Percentiles rank a stretch among this genome's conserved stretches.
These are phyloP conservation scores for Eupithecia dodoneata DNA, from an alignment of 2,888 invertebrate species.

Conservation along the genomic window DNA sequence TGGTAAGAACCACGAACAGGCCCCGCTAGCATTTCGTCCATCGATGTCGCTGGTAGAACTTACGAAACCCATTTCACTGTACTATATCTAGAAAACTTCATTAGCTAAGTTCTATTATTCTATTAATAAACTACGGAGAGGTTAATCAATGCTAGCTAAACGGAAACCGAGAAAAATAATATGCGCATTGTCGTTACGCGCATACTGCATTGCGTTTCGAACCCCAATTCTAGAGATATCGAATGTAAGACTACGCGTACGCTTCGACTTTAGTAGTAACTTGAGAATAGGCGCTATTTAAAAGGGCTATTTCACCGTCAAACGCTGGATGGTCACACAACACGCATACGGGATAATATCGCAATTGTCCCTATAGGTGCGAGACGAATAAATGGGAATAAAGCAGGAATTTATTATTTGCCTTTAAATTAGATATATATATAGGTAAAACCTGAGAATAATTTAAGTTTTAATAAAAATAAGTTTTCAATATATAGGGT, in stretches of 20 bases:
- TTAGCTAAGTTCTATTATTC: background rate
- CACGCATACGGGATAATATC: background rate
- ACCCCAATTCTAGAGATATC: background rate
- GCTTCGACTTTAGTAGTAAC: background rate
- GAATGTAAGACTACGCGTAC: background rate
- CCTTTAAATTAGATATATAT: too few species aligned
- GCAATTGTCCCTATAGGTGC: background rate
- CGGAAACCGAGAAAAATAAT: background rate
- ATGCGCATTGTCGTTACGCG: slow-evolving; percentile 14
- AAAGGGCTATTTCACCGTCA: slow-evolving; percentile 5
- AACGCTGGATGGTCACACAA: background rate
- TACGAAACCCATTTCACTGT: slow-evolving; percentile 9
- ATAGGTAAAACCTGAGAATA: background rate
- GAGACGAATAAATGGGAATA: too few species aligned
- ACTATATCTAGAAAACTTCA: slow-evolving; percentile 1
- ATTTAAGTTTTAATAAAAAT: background rate
- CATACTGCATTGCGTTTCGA: slow-evolving; percentile 22
- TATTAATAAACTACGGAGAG: background rate
- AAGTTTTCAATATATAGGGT: background rate
- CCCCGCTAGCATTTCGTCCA: background rate
- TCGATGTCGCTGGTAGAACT: background rate
- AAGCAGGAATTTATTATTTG: background rate
- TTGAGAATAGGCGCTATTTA: background rate
- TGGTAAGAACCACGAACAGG: slow-evolving; percentile 43
- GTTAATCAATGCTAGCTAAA: background rate